Evolutionary conservation across 92 coral and sea anemone species (phyloP).

Genomic region (Palythoa heliodiscus): DNA sequence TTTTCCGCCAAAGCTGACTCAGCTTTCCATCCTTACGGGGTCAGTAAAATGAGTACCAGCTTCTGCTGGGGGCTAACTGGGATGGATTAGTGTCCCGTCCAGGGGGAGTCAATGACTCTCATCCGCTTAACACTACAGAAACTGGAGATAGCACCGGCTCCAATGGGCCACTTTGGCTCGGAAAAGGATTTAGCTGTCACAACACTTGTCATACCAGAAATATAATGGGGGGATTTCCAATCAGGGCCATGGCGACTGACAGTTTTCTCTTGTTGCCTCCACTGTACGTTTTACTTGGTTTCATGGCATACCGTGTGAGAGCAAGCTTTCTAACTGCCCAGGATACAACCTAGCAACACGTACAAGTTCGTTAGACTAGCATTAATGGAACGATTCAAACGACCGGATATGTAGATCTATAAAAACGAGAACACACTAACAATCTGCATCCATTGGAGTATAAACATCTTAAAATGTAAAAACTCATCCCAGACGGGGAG

Average conservation of each 20-base stretch:
- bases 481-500: neutral
- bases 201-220: slow-evolving; percentile 69
- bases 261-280: slow-evolving; percentile 91
- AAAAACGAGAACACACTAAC: neutral
- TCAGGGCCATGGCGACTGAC: slow-evolving; percentile 96
- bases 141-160: too few relatives aligned
- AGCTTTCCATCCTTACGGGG: too few relatives aligned
- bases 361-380: neutral
- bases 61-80: too few relatives aligned
- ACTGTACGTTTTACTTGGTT: slow-evolving; percentile 88
- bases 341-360: slow-evolving; percentile 69
- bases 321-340: slow-evolving; percentile 92
- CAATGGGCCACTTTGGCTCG: too few relatives aligned
- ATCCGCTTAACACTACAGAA: too few relatives aligned
- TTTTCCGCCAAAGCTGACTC: too few relatives aligned
- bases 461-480: neutral
- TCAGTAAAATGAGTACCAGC: too few relatives aligned
- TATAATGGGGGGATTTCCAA: slow-evolving; percentile 90
- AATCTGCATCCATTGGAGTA: neutral
- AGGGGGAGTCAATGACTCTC: too few relatives aligned
- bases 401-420: neutral
- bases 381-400: neutral
- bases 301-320: slow-evolving; percentile 76
- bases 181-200: too few relatives aligned
- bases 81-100: too few relatives aligned